These are phyloP conservation scores for Pyxicephalus adspersus DNA, from an alignment of 2,113 vertebrate genomes.

Conservation along the genomic window DNA sequence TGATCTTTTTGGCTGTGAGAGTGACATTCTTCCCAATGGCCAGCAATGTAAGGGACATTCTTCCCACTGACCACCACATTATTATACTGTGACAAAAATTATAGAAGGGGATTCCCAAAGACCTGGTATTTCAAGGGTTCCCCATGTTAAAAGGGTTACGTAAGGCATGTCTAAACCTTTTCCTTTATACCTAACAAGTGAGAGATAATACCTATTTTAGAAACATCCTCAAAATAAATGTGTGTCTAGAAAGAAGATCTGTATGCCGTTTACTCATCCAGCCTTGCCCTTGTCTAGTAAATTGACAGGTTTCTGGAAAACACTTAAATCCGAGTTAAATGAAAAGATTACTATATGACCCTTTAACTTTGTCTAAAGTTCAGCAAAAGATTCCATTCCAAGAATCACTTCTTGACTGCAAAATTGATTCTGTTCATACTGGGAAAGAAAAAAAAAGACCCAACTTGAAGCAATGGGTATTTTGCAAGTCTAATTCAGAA, in stretches of 20 bases:
- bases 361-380: conserved; percentile 42
- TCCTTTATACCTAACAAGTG: neutral
- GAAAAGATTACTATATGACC: conserved; percentile 30
- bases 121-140: too few relatives aligned
- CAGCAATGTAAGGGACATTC: too few relatives aligned
- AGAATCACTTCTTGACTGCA: conserved; percentile 12
- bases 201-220: neutral
- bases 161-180: too few relatives aligned
- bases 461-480: conserved; percentile 6
- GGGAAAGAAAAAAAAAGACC: conserved; percentile 11
- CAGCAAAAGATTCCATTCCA: conserved; percentile 20
- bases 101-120: too few relatives aligned
- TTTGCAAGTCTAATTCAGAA: conserved; percentile 45
- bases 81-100: too few relatives aligned
- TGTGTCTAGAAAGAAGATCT: neutral
- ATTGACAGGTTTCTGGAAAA: conserved; percentile 13
- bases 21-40: too few relatives aligned
- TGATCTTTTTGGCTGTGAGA: too few relatives aligned
- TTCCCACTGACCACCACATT: too few relatives aligned
- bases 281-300: neutral
- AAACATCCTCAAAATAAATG: neutral
- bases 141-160: too few relatives aligned
- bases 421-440: conserved; percentile 12
- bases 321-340: neutral
- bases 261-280: neutral